Conservation (phyloP, 2,113 vertebrate genomes). For the Boleophthalmus pectinirostris region DNA sequence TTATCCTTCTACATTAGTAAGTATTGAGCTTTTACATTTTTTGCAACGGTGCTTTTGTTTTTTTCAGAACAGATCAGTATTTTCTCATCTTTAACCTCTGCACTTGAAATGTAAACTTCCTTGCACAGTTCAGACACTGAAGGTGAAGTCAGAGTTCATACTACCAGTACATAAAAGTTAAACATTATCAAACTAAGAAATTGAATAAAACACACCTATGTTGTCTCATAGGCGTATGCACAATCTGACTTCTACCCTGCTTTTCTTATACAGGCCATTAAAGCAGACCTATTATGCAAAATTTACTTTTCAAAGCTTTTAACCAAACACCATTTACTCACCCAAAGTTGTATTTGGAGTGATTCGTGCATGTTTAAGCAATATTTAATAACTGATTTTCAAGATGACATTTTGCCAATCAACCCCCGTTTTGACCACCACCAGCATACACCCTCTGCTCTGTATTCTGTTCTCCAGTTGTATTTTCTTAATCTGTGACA, state of each 20-base stretch:
- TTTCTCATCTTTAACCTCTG: not conserved
- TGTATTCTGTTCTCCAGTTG: too few species aligned
- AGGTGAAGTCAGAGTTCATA: not conserved
- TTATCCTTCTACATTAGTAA: not conserved
- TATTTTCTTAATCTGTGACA: too few species aligned
- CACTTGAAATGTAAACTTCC: not conserved
- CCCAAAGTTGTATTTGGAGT: too few species aligned
- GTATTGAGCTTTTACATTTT: not conserved
- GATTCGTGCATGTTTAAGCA: too few species aligned
- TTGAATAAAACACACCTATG: slow-evolving; percentile 20
- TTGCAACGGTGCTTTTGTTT: not conserved
- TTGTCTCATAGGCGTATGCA: not conserved
- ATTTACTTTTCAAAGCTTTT: too few species aligned
- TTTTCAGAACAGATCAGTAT: not conserved
- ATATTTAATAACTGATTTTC: too few species aligned
- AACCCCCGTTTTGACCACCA: too few species aligned
- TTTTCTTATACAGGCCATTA: not conserved
- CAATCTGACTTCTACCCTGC: not conserved
- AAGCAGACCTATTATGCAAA: not conserved
- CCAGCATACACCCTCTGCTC: too few species aligned
- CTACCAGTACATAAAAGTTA: slow-evolving; percentile 18
- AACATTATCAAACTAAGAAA: slow-evolving; percentile 17
- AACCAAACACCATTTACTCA: too few species aligned
- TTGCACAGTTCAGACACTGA: not conserved
- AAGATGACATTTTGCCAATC: too few species aligned